Percentiles rank a stretch among this genome's conserved stretches.
Evolutionary conservation across 2,888 invertebrate genomes (phyloP).

Genomic region (Clivina fossor): DNA sequence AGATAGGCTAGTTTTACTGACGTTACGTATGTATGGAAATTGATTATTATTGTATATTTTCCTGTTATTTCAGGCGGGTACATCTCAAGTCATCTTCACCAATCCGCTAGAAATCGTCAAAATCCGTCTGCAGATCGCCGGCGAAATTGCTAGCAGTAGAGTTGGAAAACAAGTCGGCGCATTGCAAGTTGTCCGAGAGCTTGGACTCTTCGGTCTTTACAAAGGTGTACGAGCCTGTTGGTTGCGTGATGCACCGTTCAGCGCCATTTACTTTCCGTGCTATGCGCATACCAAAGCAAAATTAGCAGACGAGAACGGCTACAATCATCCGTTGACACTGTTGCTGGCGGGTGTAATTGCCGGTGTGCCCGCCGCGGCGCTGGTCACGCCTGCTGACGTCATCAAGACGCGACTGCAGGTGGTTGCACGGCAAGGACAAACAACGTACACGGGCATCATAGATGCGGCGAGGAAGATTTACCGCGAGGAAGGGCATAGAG

Average conservation of each 20-base stretch:
- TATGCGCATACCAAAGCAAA: constrained; percentile 93
- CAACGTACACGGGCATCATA: constrained; percentile 88
- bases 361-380: constrained; percentile 94
- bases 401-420: constrained; percentile 95
- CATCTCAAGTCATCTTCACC: constrained; percentile 95
- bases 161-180: constrained; percentile 84
- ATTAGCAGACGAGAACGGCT: constrained; percentile 94
- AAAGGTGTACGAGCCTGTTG: constrained; percentile 95
- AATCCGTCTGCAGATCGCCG: constrained; percentile 97
- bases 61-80: constrained; percentile 82
- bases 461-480: constrained; percentile 94
- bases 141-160: constrained; percentile 90
- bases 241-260: constrained; percentile 93
- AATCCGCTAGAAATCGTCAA: constrained; percentile 99
- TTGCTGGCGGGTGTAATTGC: constrained; percentile 85
- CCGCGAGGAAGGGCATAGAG: constrained; percentile 88
- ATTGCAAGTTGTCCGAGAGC: constrained; percentile 86
- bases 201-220: constrained; percentile 94
- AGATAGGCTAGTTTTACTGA: no score
- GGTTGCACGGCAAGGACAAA: constrained; percentile 92
- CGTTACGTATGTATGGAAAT: no score
- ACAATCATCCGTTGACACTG: constrained; percentile 85
- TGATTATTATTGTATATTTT: no score
- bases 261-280: constrained; percentile 96
- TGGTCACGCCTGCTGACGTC: constrained; percentile 99